Base-by-base conservation (phyloP, 2,113 vertebrate genomes). In the Peromyscus californicus region DNA sequence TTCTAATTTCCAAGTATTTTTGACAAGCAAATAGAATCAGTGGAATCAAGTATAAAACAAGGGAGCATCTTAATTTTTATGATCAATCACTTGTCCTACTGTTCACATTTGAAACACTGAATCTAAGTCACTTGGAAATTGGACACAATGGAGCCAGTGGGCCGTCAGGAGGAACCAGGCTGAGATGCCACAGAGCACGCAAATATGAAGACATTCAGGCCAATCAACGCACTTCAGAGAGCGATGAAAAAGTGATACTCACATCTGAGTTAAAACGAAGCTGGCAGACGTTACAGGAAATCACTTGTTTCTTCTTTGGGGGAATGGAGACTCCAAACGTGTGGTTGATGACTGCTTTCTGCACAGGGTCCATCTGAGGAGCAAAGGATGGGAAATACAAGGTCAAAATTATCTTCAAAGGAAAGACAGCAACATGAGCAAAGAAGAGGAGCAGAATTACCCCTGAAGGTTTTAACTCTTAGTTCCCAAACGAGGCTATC, bases 271-370 rank as follows among this genome's bases (percentile, higher is more conserved):
- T 99, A 98, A 99, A 99, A 95, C 99, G 99, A 97, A 99, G 99
- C 97, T 99, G 99, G 98, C 99, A 99, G 97, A 99, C 99, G 86
- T 99, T 99, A 98, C 99, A 99, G 93, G 99, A 99, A 98, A 99
- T 99, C 0, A 99, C 98, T 98, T 99, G 99, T 92, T 99, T 99
- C 99, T 99, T 99, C 98, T 99, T 99, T 89, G 99, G 99, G 92
- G 99, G 99, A 98, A 99, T 98, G 90, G 99, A 99, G 72, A 99
- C 99, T 80, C 99, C 99, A 98, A 99, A 99, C 1, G 99, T 99
- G 98, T 99, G 99, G 98, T 99, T 99, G 98, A 99, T 99, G 76
- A 99, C 99, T 42, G 99, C 99, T 98, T 99, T 99, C 98, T 99
- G 99, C 97, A 99, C 99, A 42, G 99, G 99, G 98, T 99, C 99